A percentile compares a stretch with the other conserved stretches of the same genome.
phyloP scores from a whole-genome alignment of 2,797 vertebrate genomes.

The Enteromius fasciolatus region DNA sequence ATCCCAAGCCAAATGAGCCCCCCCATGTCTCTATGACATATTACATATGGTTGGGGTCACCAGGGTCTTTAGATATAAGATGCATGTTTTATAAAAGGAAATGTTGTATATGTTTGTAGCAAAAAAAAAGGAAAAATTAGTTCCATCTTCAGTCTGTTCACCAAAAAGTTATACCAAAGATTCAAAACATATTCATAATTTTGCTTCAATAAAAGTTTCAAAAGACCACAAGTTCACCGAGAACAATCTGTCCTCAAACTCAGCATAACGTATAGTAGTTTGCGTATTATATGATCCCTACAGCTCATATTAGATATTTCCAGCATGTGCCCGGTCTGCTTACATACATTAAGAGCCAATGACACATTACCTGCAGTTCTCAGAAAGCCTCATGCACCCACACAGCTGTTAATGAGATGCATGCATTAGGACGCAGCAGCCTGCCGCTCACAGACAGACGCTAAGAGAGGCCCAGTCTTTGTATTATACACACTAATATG shows the following conservation, averaged over 20 bases:
- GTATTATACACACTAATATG: slow-evolving; percentile 31
- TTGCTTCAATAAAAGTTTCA: background rate
- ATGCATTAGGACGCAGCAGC: slow-evolving; percentile 65
- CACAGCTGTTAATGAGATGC: slow-evolving; percentile 66
- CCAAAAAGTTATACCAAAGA: background rate
- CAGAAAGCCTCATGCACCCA: slow-evolving; percentile 63
- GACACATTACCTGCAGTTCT: slow-evolving; percentile 54
- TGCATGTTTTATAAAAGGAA: background rate
- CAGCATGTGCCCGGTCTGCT: slow-evolving; percentile 11
- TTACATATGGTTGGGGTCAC: background rate
- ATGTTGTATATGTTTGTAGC: background rate
- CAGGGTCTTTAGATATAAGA: background rate
- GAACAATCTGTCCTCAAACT: background rate
- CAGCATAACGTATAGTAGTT: slow-evolving; percentile 9
- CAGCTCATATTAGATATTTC: slow-evolving; percentile 27
- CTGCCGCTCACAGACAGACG: slow-evolving; percentile 26
- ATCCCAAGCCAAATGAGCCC: background rate
- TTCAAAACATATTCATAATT: background rate
- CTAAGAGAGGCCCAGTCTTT: slow-evolving; percentile 18
- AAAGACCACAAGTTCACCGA: background rate
- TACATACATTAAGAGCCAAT: slow-evolving; percentile 31
- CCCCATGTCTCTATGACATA: background rate
- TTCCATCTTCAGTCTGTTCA: background rate
- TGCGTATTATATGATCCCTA: background rate
- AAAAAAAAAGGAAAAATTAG: background rate